phyloP scores from a whole-genome alignment of 1,140 invertebrate genomes.

The Conus ventricosus region DNA sequence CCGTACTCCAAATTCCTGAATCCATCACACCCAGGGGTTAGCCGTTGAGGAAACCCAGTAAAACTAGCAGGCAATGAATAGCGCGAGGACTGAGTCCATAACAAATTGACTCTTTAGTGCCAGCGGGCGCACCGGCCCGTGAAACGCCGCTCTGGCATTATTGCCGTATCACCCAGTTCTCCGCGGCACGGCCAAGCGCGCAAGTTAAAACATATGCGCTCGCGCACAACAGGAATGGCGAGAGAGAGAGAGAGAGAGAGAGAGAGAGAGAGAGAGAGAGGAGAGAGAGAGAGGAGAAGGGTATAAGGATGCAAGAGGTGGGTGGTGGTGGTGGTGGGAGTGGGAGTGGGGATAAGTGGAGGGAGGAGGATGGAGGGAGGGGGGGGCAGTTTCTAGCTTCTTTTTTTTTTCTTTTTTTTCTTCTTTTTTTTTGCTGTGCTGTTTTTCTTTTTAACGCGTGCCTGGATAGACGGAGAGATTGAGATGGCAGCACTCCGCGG shows the following conservation, averaged over 20 bases:
- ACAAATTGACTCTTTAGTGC: constrained; percentile 23
- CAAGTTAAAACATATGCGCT: constrained; percentile 29
- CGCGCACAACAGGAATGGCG: background rate
- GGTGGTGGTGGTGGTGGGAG: background rate
- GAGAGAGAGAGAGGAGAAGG: background rate
- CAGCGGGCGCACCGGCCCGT: background rate
- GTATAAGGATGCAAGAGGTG: background rate
- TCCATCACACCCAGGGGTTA: too few species aligned
- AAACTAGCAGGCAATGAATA: too few species aligned
- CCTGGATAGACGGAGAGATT: constrained; percentile 20
- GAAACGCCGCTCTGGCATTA: background rate
- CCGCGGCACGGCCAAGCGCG: background rate
- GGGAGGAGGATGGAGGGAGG: background rate
- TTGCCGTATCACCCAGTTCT: constrained; percentile 30
- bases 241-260: background rate
- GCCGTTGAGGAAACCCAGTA: too few species aligned
- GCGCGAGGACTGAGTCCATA: background rate
- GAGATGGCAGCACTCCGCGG: too few species aligned
- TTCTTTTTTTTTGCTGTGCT: too few species aligned
- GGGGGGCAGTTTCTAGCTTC: background rate
- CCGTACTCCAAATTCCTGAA: too few species aligned
- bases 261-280: background rate
- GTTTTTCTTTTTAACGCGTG: constrained; percentile 13
- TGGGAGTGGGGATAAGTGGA: background rate
- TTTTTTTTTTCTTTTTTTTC: too few species aligned